Evolutionary conservation across 2,113 vertebrate species (phyloP), one percentile per base, ranked within the genome.

Genomic region (Actenoides lindsayi): DNA sequence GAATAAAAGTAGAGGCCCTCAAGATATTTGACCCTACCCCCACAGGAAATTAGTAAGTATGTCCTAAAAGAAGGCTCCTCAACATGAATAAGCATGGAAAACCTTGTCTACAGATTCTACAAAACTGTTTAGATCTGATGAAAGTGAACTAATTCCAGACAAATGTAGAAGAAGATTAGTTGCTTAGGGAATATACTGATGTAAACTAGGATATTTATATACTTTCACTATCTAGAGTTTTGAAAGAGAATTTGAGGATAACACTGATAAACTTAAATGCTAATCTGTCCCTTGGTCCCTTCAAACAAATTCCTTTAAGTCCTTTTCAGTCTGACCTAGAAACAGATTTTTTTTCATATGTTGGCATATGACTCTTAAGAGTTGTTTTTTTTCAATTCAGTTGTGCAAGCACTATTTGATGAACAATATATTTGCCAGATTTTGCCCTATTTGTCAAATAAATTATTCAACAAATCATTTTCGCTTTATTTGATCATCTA

Each of bases 401-500:
- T 91, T 92, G 50, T 74, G 46, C 50, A 95, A 94, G 77, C 41
- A 76, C n/a, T 94, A 51, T 79, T 94, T 82, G 83, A 91, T 94
- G 89, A 96, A 91, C 86, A 89, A 54, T 25, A 13, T 85, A 77
- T 92, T 96, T 87, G 51, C 86, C 80, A 95, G 74, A 91, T 94
- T 95, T 96, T 94, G 54, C 93, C 70, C 77, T 91, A 90, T 92
- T 96, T 96, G 92, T 94, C 83, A 96, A 94, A 95, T 96, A 94
- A 96, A 97, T 96, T 96, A 96, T 96, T 97, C 83, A 97, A 80
- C 89, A 94, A 95, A 95, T 96, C 65, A 95, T 94, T 96, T 96
- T 91, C 0, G 0, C 74, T 95, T 82, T 96, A 92, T 97, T 96
- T 94, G 89, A 95, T 94, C 83, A 89, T 70, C 57, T 89, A 79